These are phyloP conservation scores for Remorina albescens DNA, from an alignment of 2,797 vertebrate genomes.

Conservation along the genomic window DNA sequence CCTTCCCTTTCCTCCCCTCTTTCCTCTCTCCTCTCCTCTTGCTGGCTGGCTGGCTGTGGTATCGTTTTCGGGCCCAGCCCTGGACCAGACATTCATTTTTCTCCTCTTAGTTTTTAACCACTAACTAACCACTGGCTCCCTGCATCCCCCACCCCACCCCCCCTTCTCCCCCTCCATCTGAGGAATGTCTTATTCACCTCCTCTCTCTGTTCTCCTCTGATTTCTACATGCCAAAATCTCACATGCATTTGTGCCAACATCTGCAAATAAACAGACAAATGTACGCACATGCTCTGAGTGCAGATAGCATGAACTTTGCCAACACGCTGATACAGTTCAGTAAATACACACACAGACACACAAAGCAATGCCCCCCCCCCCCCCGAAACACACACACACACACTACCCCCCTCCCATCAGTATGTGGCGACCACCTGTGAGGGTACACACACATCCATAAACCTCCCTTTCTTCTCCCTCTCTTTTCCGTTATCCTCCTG, in stretches of 20 bases:
- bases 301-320: slow-evolving; percentile 27
- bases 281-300: slow-evolving; percentile 44
- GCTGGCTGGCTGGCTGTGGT: slow-evolving; percentile 65
- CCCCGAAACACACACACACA: too few species aligned
- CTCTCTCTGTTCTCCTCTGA: slow-evolving; percentile 45
- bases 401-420: slow-evolving; percentile 26
- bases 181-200: slow-evolving; percentile 81
- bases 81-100: slow-evolving; percentile 82
- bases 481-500: slow-evolving; percentile 79
- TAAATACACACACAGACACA: slow-evolving; percentile 25
- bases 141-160: slow-evolving; percentile 24
- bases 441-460: slow-evolving; percentile 69
- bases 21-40: slow-evolving; percentile 30
- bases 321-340: slow-evolving; percentile 19
- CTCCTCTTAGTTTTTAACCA: slow-evolving; percentile 84
- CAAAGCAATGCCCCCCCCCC: slow-evolving; percentile 40
- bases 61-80: slow-evolving; percentile 67
- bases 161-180: slow-evolving; percentile 42
- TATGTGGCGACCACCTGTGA: slow-evolving; percentile 73
- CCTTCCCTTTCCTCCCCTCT: slow-evolving; percentile 14
- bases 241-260: slow-evolving; percentile 60
- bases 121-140: slow-evolving; percentile 81
- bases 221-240: slow-evolving; percentile 51
- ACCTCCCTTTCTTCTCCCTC: slow-evolving; percentile 73
- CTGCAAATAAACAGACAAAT: slow-evolving; percentile 57